Evolutionary conservation across 2,113 vertebrate species (phyloP).

Genomic region (Aix galericulata): DNA sequence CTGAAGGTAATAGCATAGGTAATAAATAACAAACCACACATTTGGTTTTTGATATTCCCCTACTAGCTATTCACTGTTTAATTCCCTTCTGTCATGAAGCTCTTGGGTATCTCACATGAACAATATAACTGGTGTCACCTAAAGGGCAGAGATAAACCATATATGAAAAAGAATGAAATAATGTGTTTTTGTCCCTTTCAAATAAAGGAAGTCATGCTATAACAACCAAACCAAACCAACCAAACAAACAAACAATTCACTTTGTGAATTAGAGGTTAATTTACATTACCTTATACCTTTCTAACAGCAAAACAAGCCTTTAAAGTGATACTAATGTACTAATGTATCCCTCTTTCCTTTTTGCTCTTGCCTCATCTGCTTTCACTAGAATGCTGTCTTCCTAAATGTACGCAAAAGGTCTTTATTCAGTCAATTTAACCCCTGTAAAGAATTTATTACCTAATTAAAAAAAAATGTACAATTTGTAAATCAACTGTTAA

Average conservation of each 20-base stretch:
- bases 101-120: neutral
- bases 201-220: neutral
- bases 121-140: neutral
- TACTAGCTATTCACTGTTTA: neutral
- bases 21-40: constrained; percentile 3
- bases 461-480: neutral
- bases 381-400: neutral
- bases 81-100: constrained; percentile 28
- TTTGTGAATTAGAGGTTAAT: neutral
- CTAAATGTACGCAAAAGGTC: neutral
- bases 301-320: neutral
- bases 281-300: neutral
- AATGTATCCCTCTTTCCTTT: neutral
- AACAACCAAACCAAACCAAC: neutral
- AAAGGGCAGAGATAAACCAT: constrained; percentile 51
- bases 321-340: neutral
- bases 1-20: neutral
- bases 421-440: neutral
- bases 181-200: neutral
- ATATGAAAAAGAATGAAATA: constrained; percentile 42
- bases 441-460: neutral
- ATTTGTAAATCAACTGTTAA: neutral
- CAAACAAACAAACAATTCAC: neutral
- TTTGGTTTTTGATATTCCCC: constrained; percentile 33
- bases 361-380: rapidly evolving